A percentile compares a stretch with the other conserved stretches of the same genome.
Evolutionary conservation across 2,888 invertebrate genomes (phyloP).

Genomic region (Abscondita cerata): DNA sequence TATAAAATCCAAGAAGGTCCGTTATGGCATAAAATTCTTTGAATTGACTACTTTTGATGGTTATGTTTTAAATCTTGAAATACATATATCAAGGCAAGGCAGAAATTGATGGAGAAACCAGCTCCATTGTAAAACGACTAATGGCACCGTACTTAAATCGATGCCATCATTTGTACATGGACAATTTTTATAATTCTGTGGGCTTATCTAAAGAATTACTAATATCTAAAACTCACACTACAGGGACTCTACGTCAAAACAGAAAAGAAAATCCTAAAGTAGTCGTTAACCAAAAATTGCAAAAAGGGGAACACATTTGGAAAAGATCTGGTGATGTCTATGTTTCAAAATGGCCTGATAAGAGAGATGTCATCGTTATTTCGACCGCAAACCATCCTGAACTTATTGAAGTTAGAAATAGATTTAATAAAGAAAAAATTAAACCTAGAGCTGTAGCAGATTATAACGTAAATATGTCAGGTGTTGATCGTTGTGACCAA

Average conservation of each 20-base stretch:
- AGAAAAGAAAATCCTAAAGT: constrained; percentile 35
- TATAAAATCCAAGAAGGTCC: not conserved
- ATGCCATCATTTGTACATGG: constrained; percentile 47
- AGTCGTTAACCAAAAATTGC: constrained; percentile 21
- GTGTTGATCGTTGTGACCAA: constrained; percentile 33
- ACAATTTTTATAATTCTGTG: constrained; percentile 43
- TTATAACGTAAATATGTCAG: constrained; percentile 37
- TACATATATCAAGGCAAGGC: constrained; percentile 34
- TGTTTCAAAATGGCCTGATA: constrained; percentile 39
- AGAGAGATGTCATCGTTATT: constrained; percentile 34
- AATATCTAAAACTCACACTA: constrained; percentile 36
- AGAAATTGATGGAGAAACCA: constrained; percentile 22
- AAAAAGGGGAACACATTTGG: constrained; percentile 30
- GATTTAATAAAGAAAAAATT: constrained; percentile 18
- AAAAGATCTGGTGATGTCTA: constrained; percentile 22
- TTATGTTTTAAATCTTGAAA: not conserved
- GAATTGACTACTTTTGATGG: not conserved
- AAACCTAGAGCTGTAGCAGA: constrained; percentile 30
- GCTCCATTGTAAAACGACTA: constrained; percentile 40
- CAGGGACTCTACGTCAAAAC: constrained; percentile 31
- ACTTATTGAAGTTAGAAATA: constrained; percentile 24
- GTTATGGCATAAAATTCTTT: constrained; percentile 9
- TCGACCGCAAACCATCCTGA: constrained; percentile 38
- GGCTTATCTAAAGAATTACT: constrained; percentile 36
- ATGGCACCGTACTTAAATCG: constrained; percentile 43